phyloP scores from a whole-genome alignment of 2,888 invertebrate genomes.

The Acronicta psi region DNA sequence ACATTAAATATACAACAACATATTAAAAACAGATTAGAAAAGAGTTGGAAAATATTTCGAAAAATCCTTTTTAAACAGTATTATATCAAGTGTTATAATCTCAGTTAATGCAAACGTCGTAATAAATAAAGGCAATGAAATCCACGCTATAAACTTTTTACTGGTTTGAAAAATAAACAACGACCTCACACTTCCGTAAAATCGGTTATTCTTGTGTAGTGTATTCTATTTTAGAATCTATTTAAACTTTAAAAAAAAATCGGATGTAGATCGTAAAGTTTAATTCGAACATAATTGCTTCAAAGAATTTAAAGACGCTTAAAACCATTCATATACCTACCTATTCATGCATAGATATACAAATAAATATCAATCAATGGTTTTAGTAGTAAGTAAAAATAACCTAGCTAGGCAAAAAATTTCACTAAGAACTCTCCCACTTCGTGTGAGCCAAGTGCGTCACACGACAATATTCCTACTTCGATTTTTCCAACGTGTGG shows the following conservation, averaged over 20 bases:
- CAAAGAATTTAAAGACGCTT: too few species aligned
- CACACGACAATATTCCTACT: slow-evolving; percentile 42
- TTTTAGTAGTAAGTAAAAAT: slow-evolving; percentile 30
- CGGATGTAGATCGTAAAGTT: neutral
- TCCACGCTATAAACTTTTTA: slow-evolving; percentile 7
- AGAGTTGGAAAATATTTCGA: neutral
- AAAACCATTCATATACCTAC: neutral
- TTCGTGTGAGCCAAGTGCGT: slow-evolving; percentile 66
- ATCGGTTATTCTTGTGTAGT: slow-evolving; percentile 20
- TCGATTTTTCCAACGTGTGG: neutral
- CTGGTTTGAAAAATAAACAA: slow-evolving; percentile 22
- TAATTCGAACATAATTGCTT: neutral
- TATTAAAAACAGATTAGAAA: neutral
- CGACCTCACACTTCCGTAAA: slow-evolving; percentile 17
- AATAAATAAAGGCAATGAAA: slow-evolving; percentile 17
- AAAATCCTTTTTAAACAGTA: slow-evolving; percentile 1
- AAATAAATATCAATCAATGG: too few species aligned
- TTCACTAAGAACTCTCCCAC: slow-evolving; percentile 34
- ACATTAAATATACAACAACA: neutral
- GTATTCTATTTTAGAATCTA: slow-evolving; percentile 24
- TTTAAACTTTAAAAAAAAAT: slow-evolving; percentile 10
- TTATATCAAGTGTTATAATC: slow-evolving; percentile 15
- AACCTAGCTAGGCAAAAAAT: slow-evolving; percentile 31
- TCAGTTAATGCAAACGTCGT: slow-evolving; percentile 6
- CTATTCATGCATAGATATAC: too few species aligned